A percentile compares a stretch with the other conserved stretches of the same genome.
Conservation (phyloP, 2,888 invertebrate genomes). For the Parapristionchus giblindavisi region DNA sequence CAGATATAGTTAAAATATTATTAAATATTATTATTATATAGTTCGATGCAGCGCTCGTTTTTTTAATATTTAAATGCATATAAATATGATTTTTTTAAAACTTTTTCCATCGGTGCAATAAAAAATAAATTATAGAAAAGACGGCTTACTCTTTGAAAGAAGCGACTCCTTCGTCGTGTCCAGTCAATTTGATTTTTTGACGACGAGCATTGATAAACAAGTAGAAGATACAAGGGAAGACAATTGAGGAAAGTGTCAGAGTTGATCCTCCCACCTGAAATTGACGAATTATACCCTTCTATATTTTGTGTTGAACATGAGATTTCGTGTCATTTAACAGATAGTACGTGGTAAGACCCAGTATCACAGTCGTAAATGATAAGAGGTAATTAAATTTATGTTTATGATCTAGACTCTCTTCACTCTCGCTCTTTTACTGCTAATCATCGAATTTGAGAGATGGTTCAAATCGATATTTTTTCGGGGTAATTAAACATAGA, state of each 20-base stretch:
- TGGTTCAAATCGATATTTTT: too few relatives aligned
- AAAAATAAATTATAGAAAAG: not conserved
- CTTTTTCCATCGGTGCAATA: not conserved
- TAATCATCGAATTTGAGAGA: not conserved
- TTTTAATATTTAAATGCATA: too few relatives aligned
- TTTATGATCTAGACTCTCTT: not conserved
- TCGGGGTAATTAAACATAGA: not conserved
- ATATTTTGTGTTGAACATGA: not conserved
- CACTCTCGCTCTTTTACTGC: not conserved
- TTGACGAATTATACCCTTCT: not conserved
- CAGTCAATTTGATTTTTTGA: slow-evolving; percentile 39
- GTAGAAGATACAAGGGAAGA: slow-evolving; percentile 66
- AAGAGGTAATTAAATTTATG: too few relatives aligned
- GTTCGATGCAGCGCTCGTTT: too few relatives aligned
- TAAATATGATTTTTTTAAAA: not conserved
- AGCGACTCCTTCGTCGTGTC: slow-evolving; percentile 18
- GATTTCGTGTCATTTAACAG: too few relatives aligned
- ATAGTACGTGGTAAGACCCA: too few relatives aligned
- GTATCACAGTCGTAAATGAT: too few relatives aligned
- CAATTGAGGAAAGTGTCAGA: slow-evolving; percentile 62
- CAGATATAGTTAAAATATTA: not conserved
- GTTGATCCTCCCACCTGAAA: slow-evolving; percentile 54
- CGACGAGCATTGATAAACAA: slow-evolving; percentile 52
- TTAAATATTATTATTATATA: not conserved
- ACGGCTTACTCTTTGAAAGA: slow-evolving; percentile 13